Evolutionary conservation across 2,113 vertebrate species (phyloP).

Genomic region (Scortum barcoo): DNA sequence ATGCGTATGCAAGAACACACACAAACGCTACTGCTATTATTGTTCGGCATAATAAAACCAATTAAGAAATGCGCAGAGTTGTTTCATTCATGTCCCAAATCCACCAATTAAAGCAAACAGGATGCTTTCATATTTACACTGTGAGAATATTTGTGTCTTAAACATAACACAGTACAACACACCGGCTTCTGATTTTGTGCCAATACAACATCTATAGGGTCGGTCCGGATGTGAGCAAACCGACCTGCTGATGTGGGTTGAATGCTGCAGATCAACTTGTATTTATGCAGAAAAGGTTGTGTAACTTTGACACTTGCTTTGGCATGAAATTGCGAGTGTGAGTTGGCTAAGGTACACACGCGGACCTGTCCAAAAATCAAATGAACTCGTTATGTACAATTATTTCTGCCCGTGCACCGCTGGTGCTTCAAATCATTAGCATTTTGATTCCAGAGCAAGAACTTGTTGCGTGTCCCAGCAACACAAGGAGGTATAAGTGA

Average conservation of each 20-base stretch:
- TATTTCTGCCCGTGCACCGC: background rate
- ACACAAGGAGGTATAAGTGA: background rate
- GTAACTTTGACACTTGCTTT: background rate
- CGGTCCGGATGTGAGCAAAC: background rate
- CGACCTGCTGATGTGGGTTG: background rate
- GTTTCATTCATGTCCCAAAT: conserved; percentile 20
- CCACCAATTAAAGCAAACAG: conserved; percentile 6
- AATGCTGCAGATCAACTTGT: background rate
- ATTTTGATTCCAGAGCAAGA: background rate
- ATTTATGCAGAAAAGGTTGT: background rate
- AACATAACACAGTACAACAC: background rate
- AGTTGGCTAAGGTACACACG: background rate
- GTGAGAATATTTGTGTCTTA: background rate
- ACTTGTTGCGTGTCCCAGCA: background rate
- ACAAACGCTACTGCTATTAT: background rate
- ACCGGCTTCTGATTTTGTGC: background rate
- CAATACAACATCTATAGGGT: background rate
- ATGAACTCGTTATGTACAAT: background rate
- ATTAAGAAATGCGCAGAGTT: background rate
- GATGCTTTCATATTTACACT: background rate
- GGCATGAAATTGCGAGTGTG: background rate
- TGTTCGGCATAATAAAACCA: conserved; percentile 8
- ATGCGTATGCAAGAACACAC: background rate
- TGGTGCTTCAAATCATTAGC: background rate
- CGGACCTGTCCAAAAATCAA: background rate